Evolutionary conservation across 2,797 vertebrate genomes (phyloP), one percentile per base, ranked within the genome.

Genomic region (Fringilla coelebs): DNA sequence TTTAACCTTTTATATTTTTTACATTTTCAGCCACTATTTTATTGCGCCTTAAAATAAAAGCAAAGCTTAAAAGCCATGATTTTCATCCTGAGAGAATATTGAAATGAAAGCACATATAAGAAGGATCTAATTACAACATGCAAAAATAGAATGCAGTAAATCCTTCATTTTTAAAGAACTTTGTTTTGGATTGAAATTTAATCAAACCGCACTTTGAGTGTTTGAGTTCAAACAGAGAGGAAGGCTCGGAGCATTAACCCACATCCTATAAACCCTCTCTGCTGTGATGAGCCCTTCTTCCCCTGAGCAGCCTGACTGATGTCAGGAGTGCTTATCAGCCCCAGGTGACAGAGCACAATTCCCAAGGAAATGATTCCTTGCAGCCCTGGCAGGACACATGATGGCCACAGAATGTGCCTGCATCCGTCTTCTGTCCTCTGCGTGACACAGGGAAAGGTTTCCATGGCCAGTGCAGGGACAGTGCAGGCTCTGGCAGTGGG

Each of bases 161-260:
- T 75, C 86, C 54, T 95, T 96, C 68, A 75, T 41, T 93, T 96
- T 88, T 93, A 65, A 96, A 96, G 46, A 96, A 74, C 38, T 85
- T 96, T 88, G 86, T 85, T 96, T 97, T 94, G 79, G 88, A 91
- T 55, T 94, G 93, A 90, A 91, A 85, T 96, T 97, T 89, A 95
- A 97, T 94, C 92, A 93, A 97, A 91, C 15, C 89, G 45, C 22
- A 73, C 85, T 88, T 84, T 11, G 95, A 94, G 46, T 79, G 32
- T 81, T 92, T 87, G 90, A 93, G 82, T 28, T 96, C 93, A 79
- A 90, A 94, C 34, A 91, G 88, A 93, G 85, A 85, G 61, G 52
- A 78, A 94, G 95, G 65, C 66, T 89, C 36, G 75, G 80, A 70
- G 88, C 58, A 83, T 93, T 94, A 94, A 22, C 62, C 45, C 79